Conservation (phyloP, 2,797 vertebrate genomes). For the Bryconaethiops microstoma region DNA sequence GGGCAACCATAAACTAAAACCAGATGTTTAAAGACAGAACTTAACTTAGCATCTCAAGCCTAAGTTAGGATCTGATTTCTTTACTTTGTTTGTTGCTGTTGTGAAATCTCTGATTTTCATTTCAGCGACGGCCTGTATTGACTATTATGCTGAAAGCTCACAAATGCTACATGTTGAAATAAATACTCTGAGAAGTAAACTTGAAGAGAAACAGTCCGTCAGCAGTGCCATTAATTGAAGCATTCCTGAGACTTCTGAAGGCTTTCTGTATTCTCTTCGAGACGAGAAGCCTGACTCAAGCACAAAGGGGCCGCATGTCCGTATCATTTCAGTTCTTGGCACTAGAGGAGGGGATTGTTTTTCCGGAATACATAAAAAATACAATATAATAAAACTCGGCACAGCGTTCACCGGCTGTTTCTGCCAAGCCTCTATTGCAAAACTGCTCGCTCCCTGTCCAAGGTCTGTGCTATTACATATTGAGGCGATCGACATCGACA, state of each 20-base stretch:
- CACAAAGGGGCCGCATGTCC: conserved; percentile 58
- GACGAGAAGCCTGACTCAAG: conserved; percentile 19
- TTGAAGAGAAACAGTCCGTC: conserved; percentile 41
- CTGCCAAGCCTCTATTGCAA: conserved; percentile 57
- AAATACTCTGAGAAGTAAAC: conserved; percentile 42
- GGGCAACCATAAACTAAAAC: too few relatives aligned
- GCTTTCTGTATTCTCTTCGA: conserved; percentile 42
- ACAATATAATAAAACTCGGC: conserved; percentile 8
- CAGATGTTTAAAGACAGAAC: too few relatives aligned
- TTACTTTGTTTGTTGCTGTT: not conserved
- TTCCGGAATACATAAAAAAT: conserved; percentile 35
- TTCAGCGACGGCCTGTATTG: conserved; percentile 41
- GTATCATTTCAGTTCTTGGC: conserved; percentile 53
- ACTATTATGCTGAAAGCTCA: conserved; percentile 19
- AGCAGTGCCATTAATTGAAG: conserved; percentile 36
- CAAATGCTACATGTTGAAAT: conserved; percentile 48
- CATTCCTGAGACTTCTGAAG: conserved; percentile 52
- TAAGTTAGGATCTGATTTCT: too few relatives aligned
- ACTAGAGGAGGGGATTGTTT: conserved; percentile 42
- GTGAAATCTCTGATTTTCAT: not conserved
- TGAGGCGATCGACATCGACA: conserved; percentile 36
- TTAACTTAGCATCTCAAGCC: too few relatives aligned
- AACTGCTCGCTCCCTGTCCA: conserved; percentile 48
- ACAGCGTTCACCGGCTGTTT: conserved; percentile 26
- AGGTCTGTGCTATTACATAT: conserved; percentile 47